Percentiles rank a stretch among this genome's conserved stretches.
Evolutionary conservation across 2,888 invertebrate species (phyloP).

Genomic region (Drosophila birchii): DNA sequence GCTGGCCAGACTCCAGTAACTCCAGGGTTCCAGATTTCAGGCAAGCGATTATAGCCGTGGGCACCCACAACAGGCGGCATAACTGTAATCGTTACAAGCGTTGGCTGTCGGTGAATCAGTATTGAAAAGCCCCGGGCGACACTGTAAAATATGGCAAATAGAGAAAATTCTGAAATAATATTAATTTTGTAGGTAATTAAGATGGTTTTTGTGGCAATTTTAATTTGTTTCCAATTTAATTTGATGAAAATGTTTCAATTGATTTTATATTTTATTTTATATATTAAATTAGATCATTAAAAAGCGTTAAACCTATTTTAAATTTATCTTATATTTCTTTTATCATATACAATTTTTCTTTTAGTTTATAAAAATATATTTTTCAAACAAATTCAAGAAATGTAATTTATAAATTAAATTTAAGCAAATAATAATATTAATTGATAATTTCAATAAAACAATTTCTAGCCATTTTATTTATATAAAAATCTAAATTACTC

Average conservation of each 20-base stretch:
- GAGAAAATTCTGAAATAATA: neutral
- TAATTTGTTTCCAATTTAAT: neutral
- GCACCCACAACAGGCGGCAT: conserved; percentile 68
- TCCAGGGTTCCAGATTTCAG: conserved; percentile 23
- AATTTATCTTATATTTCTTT: too few relatives aligned
- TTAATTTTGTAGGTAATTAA: neutral
- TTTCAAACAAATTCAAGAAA: too few relatives aligned
- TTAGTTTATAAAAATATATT: too few relatives aligned
- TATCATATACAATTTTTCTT: too few relatives aligned
- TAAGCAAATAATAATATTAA: too few relatives aligned
- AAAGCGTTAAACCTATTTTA: too few relatives aligned
- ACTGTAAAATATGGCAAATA: neutral
- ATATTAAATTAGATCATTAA: too few relatives aligned
- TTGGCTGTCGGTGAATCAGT: conserved; percentile 22
- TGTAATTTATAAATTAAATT: too few relatives aligned
- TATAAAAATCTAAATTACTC: too few relatives aligned
- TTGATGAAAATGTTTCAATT: neutral
- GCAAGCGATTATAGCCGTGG: conserved; percentile 49
- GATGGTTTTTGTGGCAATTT: neutral
- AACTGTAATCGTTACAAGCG: conserved; percentile 80
- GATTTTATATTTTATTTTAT: neutral
- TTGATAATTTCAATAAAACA: too few relatives aligned
- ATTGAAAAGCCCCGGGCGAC: neutral
- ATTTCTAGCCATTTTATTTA: neutral
- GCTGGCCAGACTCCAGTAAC: conserved; percentile 44